Evolutionary conservation across 2,888 invertebrate genomes (phyloP).

Genomic region (Diplolepis rosae): DNA sequence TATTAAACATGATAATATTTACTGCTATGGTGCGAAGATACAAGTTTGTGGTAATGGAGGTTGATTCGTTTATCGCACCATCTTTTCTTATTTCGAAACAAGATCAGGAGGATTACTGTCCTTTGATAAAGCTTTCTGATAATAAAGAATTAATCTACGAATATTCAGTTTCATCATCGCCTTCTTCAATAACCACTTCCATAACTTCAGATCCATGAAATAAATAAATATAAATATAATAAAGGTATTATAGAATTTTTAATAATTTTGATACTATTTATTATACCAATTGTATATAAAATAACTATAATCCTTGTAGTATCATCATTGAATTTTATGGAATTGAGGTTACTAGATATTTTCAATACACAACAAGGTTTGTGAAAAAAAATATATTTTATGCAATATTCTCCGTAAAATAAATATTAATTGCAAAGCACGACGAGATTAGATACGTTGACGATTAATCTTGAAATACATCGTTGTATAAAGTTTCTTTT

Average conservation of each 20-base stretch:
- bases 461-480: neutral
- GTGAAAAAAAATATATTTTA: neutral
- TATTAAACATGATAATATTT: constrained; percentile 80
- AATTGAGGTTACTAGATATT: neutral
- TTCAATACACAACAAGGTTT: neutral
- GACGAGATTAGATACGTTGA: neutral
- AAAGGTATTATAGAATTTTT: neutral
- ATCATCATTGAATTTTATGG: neutral
- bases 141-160: neutral
- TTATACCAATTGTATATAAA: too few relatives aligned
- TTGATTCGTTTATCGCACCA: constrained; percentile 61
- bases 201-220: neutral
- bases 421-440: neutral
- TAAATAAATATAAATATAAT: neutral
- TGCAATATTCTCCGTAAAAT: neutral
- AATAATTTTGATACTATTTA: too few relatives aligned
- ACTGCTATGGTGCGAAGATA: constrained; percentile 77
- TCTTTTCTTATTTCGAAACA: neutral
- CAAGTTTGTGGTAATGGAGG: constrained; percentile 71
- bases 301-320: too few relatives aligned
- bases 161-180: neutral
- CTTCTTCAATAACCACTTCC: neutral
- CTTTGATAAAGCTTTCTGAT: neutral
- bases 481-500: neutral
- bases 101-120: neutral